A percentile compares a stretch with the other conserved stretches of the same genome.
Conservation (phyloP, 2,888 invertebrate species). For the Calameuta idolon region DNA sequence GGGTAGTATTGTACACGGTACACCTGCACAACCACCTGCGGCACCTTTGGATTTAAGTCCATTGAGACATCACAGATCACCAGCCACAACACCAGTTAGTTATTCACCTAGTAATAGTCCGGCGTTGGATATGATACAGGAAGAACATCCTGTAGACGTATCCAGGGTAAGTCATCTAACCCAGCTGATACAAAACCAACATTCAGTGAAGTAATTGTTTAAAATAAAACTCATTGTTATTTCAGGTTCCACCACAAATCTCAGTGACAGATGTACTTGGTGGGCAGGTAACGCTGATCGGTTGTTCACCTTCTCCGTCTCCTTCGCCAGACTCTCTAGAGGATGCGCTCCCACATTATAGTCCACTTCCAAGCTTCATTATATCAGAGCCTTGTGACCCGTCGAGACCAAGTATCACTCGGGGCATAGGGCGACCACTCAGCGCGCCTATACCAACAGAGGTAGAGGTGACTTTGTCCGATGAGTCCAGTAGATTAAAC, state of each 20-base stretch:
- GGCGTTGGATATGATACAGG: slow-evolving; percentile 82
- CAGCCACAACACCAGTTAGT: slow-evolving; percentile 67
- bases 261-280: slow-evolving; percentile 93
- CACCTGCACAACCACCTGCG: slow-evolving; percentile 72
- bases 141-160: slow-evolving; percentile 73
- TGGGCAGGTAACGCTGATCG: slow-evolving; percentile 83
- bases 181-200: neutral
- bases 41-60: slow-evolving; percentile 71
- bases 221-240: neutral
- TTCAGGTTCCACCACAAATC: slow-evolving; percentile 79
- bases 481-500: slow-evolving; percentile 83
- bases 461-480: slow-evolving; percentile 82
- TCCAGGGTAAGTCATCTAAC: slow-evolving; percentile 51
- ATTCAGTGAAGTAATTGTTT: neutral
- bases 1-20: slow-evolving; percentile 81
- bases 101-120: slow-evolving; percentile 71
- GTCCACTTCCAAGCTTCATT: slow-evolving; percentile 70
- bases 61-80: slow-evolving; percentile 63
- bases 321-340: slow-evolving; percentile 64
- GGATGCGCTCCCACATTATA: slow-evolving; percentile 58
- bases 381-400: slow-evolving; percentile 81
- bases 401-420: slow-evolving; percentile 83
- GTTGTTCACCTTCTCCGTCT: slow-evolving; percentile 77
- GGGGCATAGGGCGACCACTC: slow-evolving; percentile 76
- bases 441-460: slow-evolving; percentile 59